phyloP scores from a whole-genome alignment of 2,113 vertebrate genomes.

The Otis tarda region DNA sequence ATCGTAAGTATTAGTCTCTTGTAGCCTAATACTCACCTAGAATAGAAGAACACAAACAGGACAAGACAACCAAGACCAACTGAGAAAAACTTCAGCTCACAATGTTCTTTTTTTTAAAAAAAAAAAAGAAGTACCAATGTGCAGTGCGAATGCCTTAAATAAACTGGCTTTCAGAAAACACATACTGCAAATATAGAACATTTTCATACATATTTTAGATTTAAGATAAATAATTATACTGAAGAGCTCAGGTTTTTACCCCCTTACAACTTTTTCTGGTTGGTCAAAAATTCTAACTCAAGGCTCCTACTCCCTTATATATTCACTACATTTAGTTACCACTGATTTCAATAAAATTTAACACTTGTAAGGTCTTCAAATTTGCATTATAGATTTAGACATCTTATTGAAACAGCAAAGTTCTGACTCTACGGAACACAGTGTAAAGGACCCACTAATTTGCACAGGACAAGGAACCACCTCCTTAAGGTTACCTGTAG shows the following conservation, averaged over 20 bases:
- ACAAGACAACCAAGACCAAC: not conserved
- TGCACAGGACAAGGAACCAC: not conserved
- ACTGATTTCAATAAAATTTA: not conserved
- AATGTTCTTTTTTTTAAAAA: not conserved
- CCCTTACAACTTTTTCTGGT: not conserved
- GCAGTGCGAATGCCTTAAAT: not conserved
- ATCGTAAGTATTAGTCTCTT: not conserved
- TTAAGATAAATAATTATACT: not conserved
- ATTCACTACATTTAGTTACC: not conserved
- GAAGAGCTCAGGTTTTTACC: not conserved
- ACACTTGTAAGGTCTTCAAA: not conserved
- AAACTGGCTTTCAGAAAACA: conserved; percentile 1
- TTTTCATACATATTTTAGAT: not conserved
- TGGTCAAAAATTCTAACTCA: not conserved
- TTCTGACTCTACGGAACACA: not conserved
- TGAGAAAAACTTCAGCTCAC: not conserved
- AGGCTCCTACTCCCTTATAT: not conserved
- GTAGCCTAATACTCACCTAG: not conserved
- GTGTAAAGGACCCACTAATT: not conserved
- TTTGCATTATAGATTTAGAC: not conserved
- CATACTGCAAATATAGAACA: not conserved
- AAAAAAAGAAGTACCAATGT: not conserved
- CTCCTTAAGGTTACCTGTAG: not conserved
- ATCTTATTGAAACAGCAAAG: not conserved
- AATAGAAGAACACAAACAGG: not conserved